Evolutionary conservation across 2,888 invertebrate genomes (phyloP), one percentile per base, ranked within the genome.

Genomic region (Thalpophila matura): DNA sequence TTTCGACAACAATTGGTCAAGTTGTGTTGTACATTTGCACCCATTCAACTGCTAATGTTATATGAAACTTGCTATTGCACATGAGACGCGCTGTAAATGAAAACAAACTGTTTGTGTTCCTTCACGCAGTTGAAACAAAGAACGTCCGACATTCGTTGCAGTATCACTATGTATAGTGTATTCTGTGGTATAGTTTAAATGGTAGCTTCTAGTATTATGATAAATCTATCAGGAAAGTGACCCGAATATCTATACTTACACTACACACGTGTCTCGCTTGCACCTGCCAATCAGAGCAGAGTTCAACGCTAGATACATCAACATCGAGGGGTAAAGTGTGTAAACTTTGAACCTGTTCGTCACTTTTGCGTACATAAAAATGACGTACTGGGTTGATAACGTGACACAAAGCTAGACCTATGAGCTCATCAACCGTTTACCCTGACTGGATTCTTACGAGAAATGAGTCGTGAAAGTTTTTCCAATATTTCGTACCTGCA

Each of bases 1-100:
- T 73, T 79, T 74, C 58, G 80, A 77, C 79, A 80, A 81, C 80
- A 80, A 74, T 80, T 61, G 73, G 63, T 68, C 68, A 65, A 56
- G 42, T 74, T 68, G 67, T 68, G 63, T 74, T 68, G 67, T 68
- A 60, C 53, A 45, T 53, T 57, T 40, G 64, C 66, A 54, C 31
- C 58, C 64, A 68, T 79, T 79, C 77, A 77, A 62, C 58, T 65
- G 71, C 26, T 45, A 55, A 47, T 64, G 66, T 54, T 56, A 74
- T 65, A 63, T 35, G 61, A 65, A 58, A 71, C 63, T 63, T 47
- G 70, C 51, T 46, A 54, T 69, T 72, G 58, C 61, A 75, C 79
- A 50, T 62, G 72, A 59, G 54, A 66, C 59, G 40, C 63, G 53
- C 45, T 69, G 50, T 53, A 70, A n/a, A 70, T 75, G 50, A 58